Percentiles rank a stretch among this genome's conserved stretches.
Evolutionary conservation across 1,140 invertebrate genomes (phyloP).

Genomic region (Monochamus saltuarius): DNA sequence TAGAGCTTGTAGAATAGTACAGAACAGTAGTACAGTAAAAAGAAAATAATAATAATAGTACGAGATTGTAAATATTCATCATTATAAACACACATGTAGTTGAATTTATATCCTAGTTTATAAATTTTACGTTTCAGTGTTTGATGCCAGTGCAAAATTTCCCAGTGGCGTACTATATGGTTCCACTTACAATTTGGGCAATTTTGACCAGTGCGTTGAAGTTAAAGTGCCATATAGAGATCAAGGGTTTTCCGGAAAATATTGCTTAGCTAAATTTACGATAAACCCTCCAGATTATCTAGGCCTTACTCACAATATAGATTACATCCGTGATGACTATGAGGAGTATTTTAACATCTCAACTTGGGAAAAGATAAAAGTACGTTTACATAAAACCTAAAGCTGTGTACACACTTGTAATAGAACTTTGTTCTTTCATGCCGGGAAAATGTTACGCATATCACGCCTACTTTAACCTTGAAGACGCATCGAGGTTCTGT

Average conservation of each 20-base stretch:
- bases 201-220: slow-evolving; percentile 31
- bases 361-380: slow-evolving; percentile 24
- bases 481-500: too few species aligned
- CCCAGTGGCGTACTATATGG: slow-evolving; percentile 30
- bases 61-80: too few species aligned
- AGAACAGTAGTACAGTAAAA: too few species aligned
- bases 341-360: slow-evolving; percentile 23
- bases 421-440: too few species aligned
- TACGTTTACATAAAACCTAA: slow-evolving; percentile 18
- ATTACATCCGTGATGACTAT: slow-evolving; percentile 11
- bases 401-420: too few species aligned
- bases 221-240: slow-evolving; percentile 13
- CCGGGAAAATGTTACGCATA: too few species aligned
- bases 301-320: background rate
- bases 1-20: too few species aligned
- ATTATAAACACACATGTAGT: too few species aligned
- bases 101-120: too few species aligned
- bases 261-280: slow-evolving; percentile 27
- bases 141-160: slow-evolving; percentile 33
- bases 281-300: slow-evolving; percentile 4
- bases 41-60: too few species aligned
- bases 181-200: slow-evolving; percentile 30
- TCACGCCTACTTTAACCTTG: too few species aligned
- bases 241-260: slow-evolving; percentile 20
- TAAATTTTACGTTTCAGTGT: slow-evolving; percentile 24